Evolutionary conservation across 2,113 vertebrate species (phyloP), one percentile per base, ranked within the genome.

Genomic region (Clarias magur): DNA sequence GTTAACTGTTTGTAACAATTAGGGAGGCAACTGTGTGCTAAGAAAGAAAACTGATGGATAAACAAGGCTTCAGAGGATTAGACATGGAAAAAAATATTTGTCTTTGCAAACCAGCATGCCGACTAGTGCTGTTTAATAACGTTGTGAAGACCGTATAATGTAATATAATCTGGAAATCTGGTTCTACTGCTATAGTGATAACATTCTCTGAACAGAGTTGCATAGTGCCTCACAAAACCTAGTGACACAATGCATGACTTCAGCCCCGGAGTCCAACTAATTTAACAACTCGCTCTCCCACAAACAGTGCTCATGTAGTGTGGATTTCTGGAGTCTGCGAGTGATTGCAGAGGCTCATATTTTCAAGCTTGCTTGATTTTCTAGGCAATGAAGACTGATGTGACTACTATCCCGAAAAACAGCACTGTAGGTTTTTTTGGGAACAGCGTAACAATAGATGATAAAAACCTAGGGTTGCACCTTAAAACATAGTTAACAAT

Each of bases 1-100:
- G 60, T 82, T 62, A 67, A 53, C 60, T 82, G 60, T 62, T 63
- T 82, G 59, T 25, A 53, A 82, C 62, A 82, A 67, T 82, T 82
- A 65, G 60, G 80, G 62, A 65, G 34, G 57, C 27, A 38, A 60
- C 60, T 23, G 3, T 30, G 65, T n/a, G 25, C 27, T 23, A 60
- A 59, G 17, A 57, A 79, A 25, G 4, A 63, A 62, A 54, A 63
- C 3, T 85, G 60, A 88, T 85, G 42, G 34, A 25, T 82, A n/a
- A 63, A 48, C 57, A 81, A 38, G 30, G 79, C 57, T 62, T 15
- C 30, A 38, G 19, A 81, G 79, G 21, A 62, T 81, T 81, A 62
- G 10, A 81, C 27, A 38, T 38, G 19, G 19, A 62, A 38, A 27
- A 17, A 78, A 1, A 63, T 80, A 2, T 42, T 63, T 82, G 80